Base-by-base conservation (phyloP, 2,888 invertebrate genomes). In the Pocota personata region DNA sequence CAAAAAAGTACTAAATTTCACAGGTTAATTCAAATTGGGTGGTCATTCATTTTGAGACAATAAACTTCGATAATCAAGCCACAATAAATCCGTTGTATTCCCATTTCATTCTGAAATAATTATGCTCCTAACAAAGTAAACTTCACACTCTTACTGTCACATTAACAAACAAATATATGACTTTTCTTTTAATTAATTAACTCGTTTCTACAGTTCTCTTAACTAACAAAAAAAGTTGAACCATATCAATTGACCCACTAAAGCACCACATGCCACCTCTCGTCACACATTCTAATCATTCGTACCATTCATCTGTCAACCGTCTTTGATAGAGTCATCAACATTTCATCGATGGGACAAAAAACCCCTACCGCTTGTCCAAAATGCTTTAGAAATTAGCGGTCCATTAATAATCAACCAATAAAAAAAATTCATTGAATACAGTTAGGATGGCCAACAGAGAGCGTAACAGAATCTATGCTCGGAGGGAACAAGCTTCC, bases 341-440 rank as follows among this genome's bases (percentile, higher is more conserved):
- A 75, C 40, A 24, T 48, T 35, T 48, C n/a, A n/a, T n/a, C 16
- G 14, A 48, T 40, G 40, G 8, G 35, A 27, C 27, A n/a, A 50
- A 24, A 16, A 12, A 14, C 1, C 48, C n/a, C 3, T 16, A 12
- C 19, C 60, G 3, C 30, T 10, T 2, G 3, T 32, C 27, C 0
- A 37, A 55, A 57, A 58, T 35, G 55, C 7, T 21, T 48, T 30
- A 46, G 10, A 58, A 76, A 76, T 67, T 76, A 76, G 76, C 58
- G 37, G 7, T 21, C 27, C 46, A 32, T 48, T 40, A 48, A 57
- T 76, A 67, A 76, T 67, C 14, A 66, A 57, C 57, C 46, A 48
- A 67, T 58, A 66, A 67, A 66, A 40, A 75, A 57, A 19, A 30
- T 43, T 48, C 8, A 76, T 27, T 46, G 35, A 48, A 58, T n/a